Conservation (phyloP, 2,888 invertebrate species). For the Heliconius aoede region DNA sequence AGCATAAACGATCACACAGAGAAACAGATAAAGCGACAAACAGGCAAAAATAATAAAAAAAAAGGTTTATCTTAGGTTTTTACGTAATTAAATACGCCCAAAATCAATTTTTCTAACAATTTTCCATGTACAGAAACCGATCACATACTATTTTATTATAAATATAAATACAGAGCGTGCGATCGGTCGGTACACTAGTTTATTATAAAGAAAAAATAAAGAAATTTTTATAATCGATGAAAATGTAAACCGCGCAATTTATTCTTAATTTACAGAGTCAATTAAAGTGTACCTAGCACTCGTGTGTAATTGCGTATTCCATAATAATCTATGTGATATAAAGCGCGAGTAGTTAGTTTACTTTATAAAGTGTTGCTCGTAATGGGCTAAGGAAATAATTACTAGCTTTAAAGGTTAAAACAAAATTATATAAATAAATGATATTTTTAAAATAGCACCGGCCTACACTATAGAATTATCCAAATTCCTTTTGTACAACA, state of each 20-base stretch:
- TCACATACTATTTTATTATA: too few species aligned
- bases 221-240: too few species aligned
- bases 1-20: too few species aligned
- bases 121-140: too few species aligned
- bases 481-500: neutral
- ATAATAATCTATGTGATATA: neutral
- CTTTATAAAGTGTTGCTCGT: slow-evolving; percentile 4
- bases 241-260: neutral
- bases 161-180: neutral
- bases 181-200: neutral
- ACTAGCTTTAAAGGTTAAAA: neutral
- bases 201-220: too few species aligned
- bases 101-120: too few species aligned
- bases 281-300: neutral
- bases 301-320: neutral
- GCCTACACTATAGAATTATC: neutral
- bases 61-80: too few species aligned
- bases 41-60: too few species aligned
- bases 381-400: neutral
- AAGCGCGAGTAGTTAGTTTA: neutral
- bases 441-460: neutral
- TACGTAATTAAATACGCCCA: too few species aligned
- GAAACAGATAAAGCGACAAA: too few species aligned
- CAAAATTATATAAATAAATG: neutral
- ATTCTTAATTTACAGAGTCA: slow-evolving; percentile 1